Percentiles rank a stretch among this genome's conserved stretches.
These are phyloP conservation scores for Condylura cristata DNA, from an alignment of 2,113 vertebrate genomes.

Conservation along the genomic window DNA sequence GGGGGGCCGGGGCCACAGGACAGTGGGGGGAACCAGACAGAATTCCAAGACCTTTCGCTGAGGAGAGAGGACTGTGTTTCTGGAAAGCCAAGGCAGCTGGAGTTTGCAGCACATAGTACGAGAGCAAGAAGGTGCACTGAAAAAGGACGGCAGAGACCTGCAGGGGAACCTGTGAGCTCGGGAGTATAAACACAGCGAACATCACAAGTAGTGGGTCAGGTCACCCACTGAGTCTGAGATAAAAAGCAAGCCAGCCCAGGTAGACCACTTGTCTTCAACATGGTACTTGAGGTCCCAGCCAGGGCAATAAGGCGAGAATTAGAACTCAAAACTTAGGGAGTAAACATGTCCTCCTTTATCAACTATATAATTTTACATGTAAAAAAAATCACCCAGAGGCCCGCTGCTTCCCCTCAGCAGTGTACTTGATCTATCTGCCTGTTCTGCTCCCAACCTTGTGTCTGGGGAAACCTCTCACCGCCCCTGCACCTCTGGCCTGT, in stretches of 20 bases:
- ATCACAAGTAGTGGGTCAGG: background rate
- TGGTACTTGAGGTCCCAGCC: background rate
- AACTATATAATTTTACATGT: background rate
- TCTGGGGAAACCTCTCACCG: too few relatives aligned
- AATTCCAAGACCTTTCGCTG: background rate
- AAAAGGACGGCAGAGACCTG: background rate
- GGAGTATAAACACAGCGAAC: background rate
- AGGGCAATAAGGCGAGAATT: background rate
- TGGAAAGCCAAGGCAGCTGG: background rate
- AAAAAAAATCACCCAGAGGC: too few relatives aligned
- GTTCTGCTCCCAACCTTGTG: too few relatives aligned
- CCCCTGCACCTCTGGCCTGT: too few relatives aligned
- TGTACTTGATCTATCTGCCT: too few relatives aligned
- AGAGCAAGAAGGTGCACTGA: background rate
- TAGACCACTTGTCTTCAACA: background rate
- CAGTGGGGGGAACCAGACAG: background rate
- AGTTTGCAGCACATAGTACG: background rate
- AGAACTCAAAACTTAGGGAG: background rate
- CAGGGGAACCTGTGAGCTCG: background rate
- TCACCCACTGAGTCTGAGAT: background rate
- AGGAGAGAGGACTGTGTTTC: background rate
- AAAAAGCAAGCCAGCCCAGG: background rate
- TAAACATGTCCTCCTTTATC: constrained; percentile 6
- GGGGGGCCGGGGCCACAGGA: background rate
- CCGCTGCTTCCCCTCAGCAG: too few relatives aligned